Evolutionary conservation across 2,113 vertebrate genomes (phyloP).

Genomic region (Semnornis frantzii): DNA sequence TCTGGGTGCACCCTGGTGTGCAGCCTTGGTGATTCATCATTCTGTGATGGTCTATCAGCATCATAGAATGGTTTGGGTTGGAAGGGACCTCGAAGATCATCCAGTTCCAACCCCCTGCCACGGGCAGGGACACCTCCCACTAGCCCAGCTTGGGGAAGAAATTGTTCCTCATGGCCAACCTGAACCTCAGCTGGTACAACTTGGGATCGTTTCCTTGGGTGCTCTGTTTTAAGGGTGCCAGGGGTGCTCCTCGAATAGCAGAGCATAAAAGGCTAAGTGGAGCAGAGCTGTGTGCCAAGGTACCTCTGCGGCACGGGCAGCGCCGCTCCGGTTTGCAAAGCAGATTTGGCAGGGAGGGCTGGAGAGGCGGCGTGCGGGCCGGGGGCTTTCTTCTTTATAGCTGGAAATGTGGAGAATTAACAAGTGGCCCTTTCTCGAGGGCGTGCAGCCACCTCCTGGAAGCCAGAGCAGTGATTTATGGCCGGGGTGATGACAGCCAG

Average conservation of each 20-base stretch:
- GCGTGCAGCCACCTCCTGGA: background rate
- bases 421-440: slow-evolving; percentile 16
- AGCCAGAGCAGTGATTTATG: slow-evolving; percentile 79
- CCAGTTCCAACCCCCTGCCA: too few relatives aligned
- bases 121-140: too few relatives aligned
- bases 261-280: background rate
- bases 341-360: background rate
- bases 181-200: background rate
- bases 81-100: too few relatives aligned
- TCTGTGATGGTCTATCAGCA: too few relatives aligned
- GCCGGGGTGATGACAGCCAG: slow-evolving; percentile 80
- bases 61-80: too few relatives aligned
- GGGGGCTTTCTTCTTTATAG: slow-evolving; percentile 24
- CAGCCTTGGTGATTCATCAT: background rate
- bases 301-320: fast-evolving
- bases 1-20: background rate
- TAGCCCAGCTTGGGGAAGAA: too few relatives aligned
- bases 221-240: too few relatives aligned
- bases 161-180: too few relatives aligned
- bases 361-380: background rate
- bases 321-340: fast-evolving
- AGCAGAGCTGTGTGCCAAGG: fast-evolving
- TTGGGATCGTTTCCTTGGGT: background rate
- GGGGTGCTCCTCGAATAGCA: background rate
- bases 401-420: slow-evolving; percentile 29